phyloP scores from a whole-genome alignment of 2,888 invertebrate genomes.

The Cheilosia pagana region DNA sequence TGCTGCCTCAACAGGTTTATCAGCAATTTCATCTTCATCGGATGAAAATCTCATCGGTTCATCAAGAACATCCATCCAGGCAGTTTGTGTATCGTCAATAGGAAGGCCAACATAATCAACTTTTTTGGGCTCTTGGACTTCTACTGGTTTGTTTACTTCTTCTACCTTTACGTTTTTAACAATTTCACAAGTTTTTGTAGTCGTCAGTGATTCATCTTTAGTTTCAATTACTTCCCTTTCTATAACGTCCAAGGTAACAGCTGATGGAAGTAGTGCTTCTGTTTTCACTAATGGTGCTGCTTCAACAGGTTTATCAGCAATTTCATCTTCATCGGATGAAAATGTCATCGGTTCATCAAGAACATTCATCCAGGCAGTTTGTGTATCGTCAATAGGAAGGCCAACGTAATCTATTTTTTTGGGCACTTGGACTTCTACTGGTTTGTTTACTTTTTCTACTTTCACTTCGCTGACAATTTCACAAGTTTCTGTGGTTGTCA shows the following conservation, averaged over 20 bases:
- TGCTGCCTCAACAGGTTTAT: constrained; percentile 36
- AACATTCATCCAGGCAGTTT: constrained; percentile 78
- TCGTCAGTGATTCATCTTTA: not conserved
- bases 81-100: constrained; percentile 77
- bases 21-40: constrained; percentile 74
- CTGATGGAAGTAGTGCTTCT: no score
- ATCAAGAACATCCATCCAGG: constrained; percentile 77
- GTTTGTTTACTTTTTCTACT: no score
- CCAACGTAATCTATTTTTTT: constrained; percentile 70
- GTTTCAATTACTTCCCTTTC: not conserved
- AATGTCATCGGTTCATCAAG: constrained; percentile 59
- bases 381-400: constrained; percentile 77
- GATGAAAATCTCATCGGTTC: constrained; percentile 63
- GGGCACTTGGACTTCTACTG: no score
- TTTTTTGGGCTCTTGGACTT: constrained; percentile 7
- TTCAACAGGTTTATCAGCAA: not conserved
- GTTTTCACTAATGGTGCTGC: not conserved
- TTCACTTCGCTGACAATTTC: not conserved
- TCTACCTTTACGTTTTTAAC: no score
- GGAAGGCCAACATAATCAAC: constrained; percentile 76
- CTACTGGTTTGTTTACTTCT: not conserved
- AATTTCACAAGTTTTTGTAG: not conserved
- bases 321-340: constrained; percentile 75
- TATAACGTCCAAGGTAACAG: no score
- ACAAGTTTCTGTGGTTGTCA: not conserved